Base-by-base conservation (phyloP, 2,113 vertebrate genomes). In the Tragelaphus scriptus region DNA sequence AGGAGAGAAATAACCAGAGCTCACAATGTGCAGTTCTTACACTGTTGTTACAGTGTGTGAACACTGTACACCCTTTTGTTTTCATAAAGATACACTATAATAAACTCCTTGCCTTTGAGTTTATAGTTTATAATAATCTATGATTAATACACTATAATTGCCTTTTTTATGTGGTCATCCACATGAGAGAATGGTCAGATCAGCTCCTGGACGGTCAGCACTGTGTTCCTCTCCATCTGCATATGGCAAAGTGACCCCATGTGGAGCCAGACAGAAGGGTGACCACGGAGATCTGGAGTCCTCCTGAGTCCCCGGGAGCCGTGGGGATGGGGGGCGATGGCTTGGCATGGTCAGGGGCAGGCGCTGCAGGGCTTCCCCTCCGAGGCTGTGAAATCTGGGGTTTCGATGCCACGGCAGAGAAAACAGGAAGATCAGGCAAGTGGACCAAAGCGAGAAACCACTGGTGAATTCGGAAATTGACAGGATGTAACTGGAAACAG, bases 1-100 rank as follows among this genome's bases (percentile, higher is more conserved):
- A 99, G 99, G 98, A 98, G 98, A 98, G 98, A 98, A 99, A 97
- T 96, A 99, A 98, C 96, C 98, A 98, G 98, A 98, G 98, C 98
- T 99, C 99, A 99, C 99, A 99, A 99, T 98, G 98, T 99, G 99
- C 99, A 99, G 98, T 98, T 99, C 98, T 99, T 99, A 98, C 98
- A 99, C 98, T 98, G 98, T 99, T 99, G 99, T 99, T 99, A 99
- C 98, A 99, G 99, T 98, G 98, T 99, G 98, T 99, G 99, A 99
- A 99, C 99, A 99, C 99, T 99, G 99, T 99, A 99, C 98, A 99
- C 99, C 92, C 98, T 98, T 99, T 98, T 98, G 98, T 98, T 98
- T 99, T 75, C 87, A 99, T 99, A 99, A 99, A 99, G 99, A 99
- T 99, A 99, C 99, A 99, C 97, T 98, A 99, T 99, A 98, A 99